Evolutionary conservation across 2,797 vertebrate genomes (phyloP), one percentile per base, ranked within the genome.

Genomic region (Eutrigla gurnardus): DNA sequence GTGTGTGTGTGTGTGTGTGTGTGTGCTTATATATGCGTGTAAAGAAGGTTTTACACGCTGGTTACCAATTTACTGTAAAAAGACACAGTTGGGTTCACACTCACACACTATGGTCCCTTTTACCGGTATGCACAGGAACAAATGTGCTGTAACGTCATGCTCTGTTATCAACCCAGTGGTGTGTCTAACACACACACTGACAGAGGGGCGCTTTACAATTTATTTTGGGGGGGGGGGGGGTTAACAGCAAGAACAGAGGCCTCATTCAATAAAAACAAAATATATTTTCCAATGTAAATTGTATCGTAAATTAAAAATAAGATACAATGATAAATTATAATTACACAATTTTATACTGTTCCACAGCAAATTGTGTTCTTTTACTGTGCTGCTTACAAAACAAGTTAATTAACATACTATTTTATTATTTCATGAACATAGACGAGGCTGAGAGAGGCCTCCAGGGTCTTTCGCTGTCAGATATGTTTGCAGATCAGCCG

Each of bases 91-190:
- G 67, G 65, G 58, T 83, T 83, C 73, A 82, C 86, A 86, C 71
- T 86, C 40, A 73, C 63, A 68, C 55, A 64, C 64, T 57, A 49
- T 73, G 42, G 59, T 74, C 74, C 43, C 32, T 57, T 77, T 76
- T 68, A 77, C 81, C 80, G 81, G 25, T 40, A 65, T 58, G 64
- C 72, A 77, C 68, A 60, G 65, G 76, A 57, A 64, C 68, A 73
- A 84, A 88, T 82, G 83, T 88, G 78, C 71, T 77, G 70, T 70
- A 89, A 84, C 75, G 77, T 85, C 78, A 80, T 86, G 70, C 80
- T 88, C 69, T 82, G 77, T 90, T 89, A 84, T 89, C 93, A 91
- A 84, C 81, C 77, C 73, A 54, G 63, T 75, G 69, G 54, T 73
- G 77, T 67, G 47, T 82, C 69, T 66, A 75, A 82, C 72, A 80